Evolutionary conservation across 2,797 vertebrate genomes (phyloP).

Genomic region (Sebastes iracundus): DNA sequence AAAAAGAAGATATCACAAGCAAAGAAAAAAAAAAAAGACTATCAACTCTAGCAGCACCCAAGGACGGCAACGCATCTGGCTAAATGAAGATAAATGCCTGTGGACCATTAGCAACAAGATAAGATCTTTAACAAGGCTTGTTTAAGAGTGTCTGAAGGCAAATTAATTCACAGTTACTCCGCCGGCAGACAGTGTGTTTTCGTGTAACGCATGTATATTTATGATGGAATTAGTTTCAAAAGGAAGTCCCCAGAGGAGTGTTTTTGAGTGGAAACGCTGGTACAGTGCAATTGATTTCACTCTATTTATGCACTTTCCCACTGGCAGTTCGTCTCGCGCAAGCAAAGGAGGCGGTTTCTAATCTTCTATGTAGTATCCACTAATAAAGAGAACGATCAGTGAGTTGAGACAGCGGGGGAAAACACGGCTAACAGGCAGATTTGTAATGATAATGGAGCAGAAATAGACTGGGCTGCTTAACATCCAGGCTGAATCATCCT

Average conservation of each 20-base stretch:
- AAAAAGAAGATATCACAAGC: slow-evolving; percentile 48
- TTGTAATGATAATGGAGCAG: slow-evolving; percentile 81
- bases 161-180: slow-evolving; percentile 86
- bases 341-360: slow-evolving; percentile 79
- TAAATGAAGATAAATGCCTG: slow-evolving; percentile 86
- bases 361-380: slow-evolving; percentile 82
- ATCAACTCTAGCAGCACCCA: slow-evolving; percentile 71
- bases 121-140: slow-evolving; percentile 88
- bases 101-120: slow-evolving; percentile 86
- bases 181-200: slow-evolving; percentile 82
- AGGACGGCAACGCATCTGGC: slow-evolving; percentile 77
- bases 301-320: slow-evolving; percentile 85
- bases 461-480: slow-evolving; percentile 70
- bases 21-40: slow-evolving; percentile 50
- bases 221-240: slow-evolving; percentile 87
- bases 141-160: slow-evolving; percentile 87
- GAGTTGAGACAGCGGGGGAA: slow-evolving; percentile 78
- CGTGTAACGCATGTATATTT: slow-evolving; percentile 87
- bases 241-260: slow-evolving; percentile 85
- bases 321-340: slow-evolving; percentile 75
- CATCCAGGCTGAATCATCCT: slow-evolving; percentile 67
- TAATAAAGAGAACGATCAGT: slow-evolving; percentile 83
- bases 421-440: slow-evolving; percentile 81
- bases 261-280: slow-evolving; percentile 85
- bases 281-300: slow-evolving; percentile 86